Base-by-base conservation (phyloP, 2,797 vertebrate genomes). In the Champsocephalus gunnari region DNA sequence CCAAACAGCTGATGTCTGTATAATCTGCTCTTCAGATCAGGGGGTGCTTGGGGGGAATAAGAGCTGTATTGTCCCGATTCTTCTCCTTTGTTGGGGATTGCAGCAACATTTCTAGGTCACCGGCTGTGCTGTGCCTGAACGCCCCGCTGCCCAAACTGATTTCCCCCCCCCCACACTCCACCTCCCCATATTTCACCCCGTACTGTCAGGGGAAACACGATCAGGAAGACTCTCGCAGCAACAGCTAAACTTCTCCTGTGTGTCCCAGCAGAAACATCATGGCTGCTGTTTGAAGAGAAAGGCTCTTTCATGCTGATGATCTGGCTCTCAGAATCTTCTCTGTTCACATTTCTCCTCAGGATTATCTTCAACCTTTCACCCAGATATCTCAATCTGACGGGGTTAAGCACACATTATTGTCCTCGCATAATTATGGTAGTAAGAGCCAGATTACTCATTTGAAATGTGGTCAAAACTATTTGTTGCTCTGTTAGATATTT, bases 101-200 rank as follows among this genome's bases (percentile, higher is more conserved):
- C 60, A 62, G 81, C 56, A 80, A 81, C 79, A 85, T 88, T 88
- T 91, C 84, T 89, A 84, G 89, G 88, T 88, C 86, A 86, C 75
- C 49, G 83, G 80, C 81, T 84, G 82, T 47, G 80, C 81, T 84
- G 82, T 47, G 82, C 60, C 57, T 82, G 71, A 86, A 88, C 68
- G 68, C 81, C 81, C 71, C 43, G 28, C 74, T 84, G 82, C 72
- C 80, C 65, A 83, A 71, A 87, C 83, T 12, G 60, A 77, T 68
- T 68, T 75, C 81, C 21, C 54, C 56, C 34, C 34, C 34, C 1
- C 57, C 9, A 9, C 54, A 28, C 28, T 4, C 9, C 12, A 51
- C 21, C 57, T 54, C 72, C 50, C 58, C 70, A 61, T 79, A 51
- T 71, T 78, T 81, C 68, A 62, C 60, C 64, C 64, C 65, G 64